A percentile compares a stretch with the other conserved stretches of the same genome.
These are phyloP conservation scores for Alethe diademata DNA, from an alignment of 2,113 vertebrate species.

Conservation along the genomic window DNA sequence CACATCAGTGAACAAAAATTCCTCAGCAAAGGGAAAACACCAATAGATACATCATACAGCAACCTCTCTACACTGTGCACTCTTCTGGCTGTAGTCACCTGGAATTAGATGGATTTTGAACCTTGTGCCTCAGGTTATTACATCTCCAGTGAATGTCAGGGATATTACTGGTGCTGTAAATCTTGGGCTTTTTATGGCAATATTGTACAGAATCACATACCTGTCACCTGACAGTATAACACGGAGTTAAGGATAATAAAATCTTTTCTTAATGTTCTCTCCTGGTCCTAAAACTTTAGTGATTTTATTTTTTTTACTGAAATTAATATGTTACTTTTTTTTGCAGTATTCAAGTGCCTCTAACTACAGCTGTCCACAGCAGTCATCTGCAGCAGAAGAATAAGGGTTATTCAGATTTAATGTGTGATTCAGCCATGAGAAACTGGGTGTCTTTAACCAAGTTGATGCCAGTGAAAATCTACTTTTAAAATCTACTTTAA, in stretches of 20 bases:
- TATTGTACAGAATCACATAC: neutral
- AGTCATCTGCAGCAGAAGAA: neutral
- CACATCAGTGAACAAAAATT: neutral
- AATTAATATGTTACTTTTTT: neutral
- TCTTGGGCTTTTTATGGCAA: neutral
- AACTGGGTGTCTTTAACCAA: neutral
- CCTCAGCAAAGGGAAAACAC: neutral
- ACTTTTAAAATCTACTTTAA: slow-evolving; percentile 19
- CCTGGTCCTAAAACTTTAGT: neutral
- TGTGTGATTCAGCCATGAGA: neutral
- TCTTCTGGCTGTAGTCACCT: neutral
- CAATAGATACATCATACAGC: neutral
- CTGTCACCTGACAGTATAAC: neutral
- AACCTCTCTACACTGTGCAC: neutral
- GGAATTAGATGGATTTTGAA: neutral
- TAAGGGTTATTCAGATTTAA: neutral
- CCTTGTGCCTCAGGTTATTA: neutral
- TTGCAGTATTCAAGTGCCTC: neutral
- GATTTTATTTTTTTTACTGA: neutral
- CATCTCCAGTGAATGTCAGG: neutral
- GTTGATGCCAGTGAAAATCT: neutral
- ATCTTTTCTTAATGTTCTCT: neutral
- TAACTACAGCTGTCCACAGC: neutral
- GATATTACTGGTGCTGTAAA: neutral
- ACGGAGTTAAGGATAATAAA: neutral